phyloP scores from a whole-genome alignment of 2,113 vertebrate species.

The Dromas ardeola region DNA sequence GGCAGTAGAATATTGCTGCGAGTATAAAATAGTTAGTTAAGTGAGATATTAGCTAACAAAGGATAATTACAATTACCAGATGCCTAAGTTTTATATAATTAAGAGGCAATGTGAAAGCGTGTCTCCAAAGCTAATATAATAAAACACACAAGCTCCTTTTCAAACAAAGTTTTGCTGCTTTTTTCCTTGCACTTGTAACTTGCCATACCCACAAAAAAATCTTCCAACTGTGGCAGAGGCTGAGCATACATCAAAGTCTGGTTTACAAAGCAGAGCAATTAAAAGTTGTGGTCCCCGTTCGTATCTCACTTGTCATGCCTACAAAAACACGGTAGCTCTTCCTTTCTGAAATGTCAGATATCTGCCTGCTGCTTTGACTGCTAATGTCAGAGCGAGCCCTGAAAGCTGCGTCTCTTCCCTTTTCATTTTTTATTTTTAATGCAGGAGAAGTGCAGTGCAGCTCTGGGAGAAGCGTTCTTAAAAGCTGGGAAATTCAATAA shows the following conservation, averaged over 20 bases:
- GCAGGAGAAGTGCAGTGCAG: not conserved
- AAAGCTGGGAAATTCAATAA: not conserved
- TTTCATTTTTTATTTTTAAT: not conserved
- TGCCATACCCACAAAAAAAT: not conserved
- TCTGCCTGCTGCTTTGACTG: not conserved
- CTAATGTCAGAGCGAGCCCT: not conserved
- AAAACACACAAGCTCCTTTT: not conserved
- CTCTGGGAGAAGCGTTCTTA: not conserved
- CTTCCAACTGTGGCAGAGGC: not conserved
- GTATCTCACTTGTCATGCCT: not conserved
- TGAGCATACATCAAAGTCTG: not conserved
- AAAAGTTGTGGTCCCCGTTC: not conserved
- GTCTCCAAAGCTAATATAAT: not conserved
- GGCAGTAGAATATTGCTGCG: not conserved
- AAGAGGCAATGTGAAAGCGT: rapidly evolving
- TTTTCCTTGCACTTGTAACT: not conserved
- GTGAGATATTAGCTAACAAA: not conserved
- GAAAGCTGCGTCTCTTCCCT: not conserved
- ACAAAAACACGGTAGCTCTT: not conserved
- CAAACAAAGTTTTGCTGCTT: not conserved
- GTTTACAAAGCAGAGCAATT: not conserved
- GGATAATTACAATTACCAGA: not conserved
- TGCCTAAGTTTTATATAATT: not conserved
- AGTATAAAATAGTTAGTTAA: not conserved
- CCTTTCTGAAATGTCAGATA: not conserved